Evolutionary conservation across 2,888 invertebrate species (phyloP).

Genomic region (Deilephila elpenor): DNA sequence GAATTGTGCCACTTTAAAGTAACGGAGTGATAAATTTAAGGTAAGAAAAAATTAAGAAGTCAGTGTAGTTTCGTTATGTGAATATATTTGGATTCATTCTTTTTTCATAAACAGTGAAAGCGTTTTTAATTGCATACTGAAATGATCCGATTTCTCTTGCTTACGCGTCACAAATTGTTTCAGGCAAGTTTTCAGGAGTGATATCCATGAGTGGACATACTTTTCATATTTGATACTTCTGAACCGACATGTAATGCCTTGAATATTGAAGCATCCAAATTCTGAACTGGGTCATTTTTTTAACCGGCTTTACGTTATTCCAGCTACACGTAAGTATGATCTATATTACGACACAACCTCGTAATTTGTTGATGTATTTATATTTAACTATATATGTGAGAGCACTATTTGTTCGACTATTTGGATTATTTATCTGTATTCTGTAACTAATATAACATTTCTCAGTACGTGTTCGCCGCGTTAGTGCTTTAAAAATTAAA

Average conservation of each 20-base stretch:
- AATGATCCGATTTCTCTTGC: slow-evolving; percentile 65
- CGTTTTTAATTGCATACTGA: slow-evolving; percentile 36
- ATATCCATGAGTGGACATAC: slow-evolving; percentile 37
- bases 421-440: too few species aligned
- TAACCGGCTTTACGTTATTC: slow-evolving; percentile 38
- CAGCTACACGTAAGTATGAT: slow-evolving; percentile 11
- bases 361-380: background rate
- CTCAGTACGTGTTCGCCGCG: too few species aligned
- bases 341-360: background rate
- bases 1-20: background rate
- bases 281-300: slow-evolving; percentile 36
- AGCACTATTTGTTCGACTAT: too few species aligned
- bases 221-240: slow-evolving; percentile 20
- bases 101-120: slow-evolving; percentile 37
- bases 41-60: background rate
- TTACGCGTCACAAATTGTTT: slow-evolving; percentile 62
- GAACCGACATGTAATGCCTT: slow-evolving; percentile 36
- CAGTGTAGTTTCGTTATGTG: background rate
- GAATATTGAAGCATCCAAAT: slow-evolving; percentile 29
- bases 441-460: too few species aligned
- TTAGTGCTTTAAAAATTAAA: too few species aligned
- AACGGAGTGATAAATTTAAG: too few species aligned
- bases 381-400: background rate
- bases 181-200: slow-evolving; percentile 43
- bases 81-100: background rate